Base-by-base conservation (phyloP, 2,797 vertebrate genomes). In the Brachymystax lenok region DNA sequence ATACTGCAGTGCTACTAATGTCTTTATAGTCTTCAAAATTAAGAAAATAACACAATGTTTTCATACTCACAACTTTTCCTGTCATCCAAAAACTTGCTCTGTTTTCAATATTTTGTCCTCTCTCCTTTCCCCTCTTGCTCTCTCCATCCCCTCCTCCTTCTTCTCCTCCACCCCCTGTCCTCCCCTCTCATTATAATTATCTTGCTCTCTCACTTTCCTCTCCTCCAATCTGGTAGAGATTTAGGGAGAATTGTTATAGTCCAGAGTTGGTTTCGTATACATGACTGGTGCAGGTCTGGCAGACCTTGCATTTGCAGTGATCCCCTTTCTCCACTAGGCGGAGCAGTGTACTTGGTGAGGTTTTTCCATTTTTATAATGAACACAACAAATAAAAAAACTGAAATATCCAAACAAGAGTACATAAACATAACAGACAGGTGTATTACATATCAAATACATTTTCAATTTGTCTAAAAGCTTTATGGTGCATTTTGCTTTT, bases 31-130 rank as follows among this genome's bases (percentile, higher is more conserved):
- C 56, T 77, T 80, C 61, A 63, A 76, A 8, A 59, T 78, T 71
- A 72, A 76, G 71, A 84, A 88, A 88, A 84, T 50, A 80, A 54
- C 66, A 78, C 73, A 90, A 88, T 81, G 28, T 81, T 80, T 79
- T 80, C 3, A 74, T 93, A 93, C 92, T 94, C 85, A 93, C 94
- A 90, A 89, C 76, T 88, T 91, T 87, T 91, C 84, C 84, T 85
- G 89, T 92, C 87, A 85, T 5, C 92, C 88, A 88, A 80, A 85
- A 90, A 84, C 79, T 83, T 85, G 87, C 85, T 91, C 87, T 88
- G 84, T 91, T 92, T 90, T 85, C 86, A 90, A 90, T 87, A 86
- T 88, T 91, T 92, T 92, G 88, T 91, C 88, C 91, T 91, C 79
- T 88, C 76, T 86, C 83, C 82, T 89, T 86, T 88, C 87, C 79